A percentile compares a stretch with the other conserved stretches of the same genome.
Evolutionary conservation across 2,113 vertebrate genomes (phyloP).

Genomic region (Lutjanus erythropterus): DNA sequence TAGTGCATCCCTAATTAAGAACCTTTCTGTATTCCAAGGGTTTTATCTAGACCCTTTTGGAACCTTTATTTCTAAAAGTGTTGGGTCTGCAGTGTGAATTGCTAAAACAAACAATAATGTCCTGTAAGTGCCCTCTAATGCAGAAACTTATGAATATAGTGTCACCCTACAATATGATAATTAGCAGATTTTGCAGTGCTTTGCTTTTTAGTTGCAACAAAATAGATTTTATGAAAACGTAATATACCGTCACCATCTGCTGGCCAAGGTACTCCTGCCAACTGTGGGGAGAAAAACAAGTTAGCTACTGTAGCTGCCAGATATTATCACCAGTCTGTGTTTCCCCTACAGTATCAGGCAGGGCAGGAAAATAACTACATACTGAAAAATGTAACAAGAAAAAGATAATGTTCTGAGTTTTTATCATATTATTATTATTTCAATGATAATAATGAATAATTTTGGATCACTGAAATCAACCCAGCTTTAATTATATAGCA

Average conservation of each 20-base stretch:
- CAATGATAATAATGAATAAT: background rate
- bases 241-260: constrained; percentile 53
- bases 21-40: too few relatives aligned
- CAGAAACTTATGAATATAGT: constrained; percentile 2
- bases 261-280: constrained; percentile 35
- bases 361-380: too few relatives aligned
- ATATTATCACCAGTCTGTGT: constrained; percentile 26
- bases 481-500: too few relatives aligned
- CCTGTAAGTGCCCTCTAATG: constrained; percentile 10
- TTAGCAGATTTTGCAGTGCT: constrained; percentile 33
- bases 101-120: background rate
- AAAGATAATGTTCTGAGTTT: background rate
- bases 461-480: background rate
- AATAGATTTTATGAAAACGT: constrained; percentile 27
- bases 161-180: constrained; percentile 15
- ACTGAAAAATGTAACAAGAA: background rate
- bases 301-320: constrained; percentile 44
- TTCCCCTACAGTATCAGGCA: background rate
- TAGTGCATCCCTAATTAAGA: too few relatives aligned
- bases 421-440: background rate
- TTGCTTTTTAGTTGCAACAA: constrained; percentile 37
- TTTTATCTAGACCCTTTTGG: too few relatives aligned
- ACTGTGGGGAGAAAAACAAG: constrained; percentile 28
- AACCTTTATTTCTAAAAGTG: too few relatives aligned
- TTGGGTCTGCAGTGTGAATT: background rate